phyloP scores from a whole-genome alignment of 2,888 invertebrate genomes.

The Euphydryas editha region DNA sequence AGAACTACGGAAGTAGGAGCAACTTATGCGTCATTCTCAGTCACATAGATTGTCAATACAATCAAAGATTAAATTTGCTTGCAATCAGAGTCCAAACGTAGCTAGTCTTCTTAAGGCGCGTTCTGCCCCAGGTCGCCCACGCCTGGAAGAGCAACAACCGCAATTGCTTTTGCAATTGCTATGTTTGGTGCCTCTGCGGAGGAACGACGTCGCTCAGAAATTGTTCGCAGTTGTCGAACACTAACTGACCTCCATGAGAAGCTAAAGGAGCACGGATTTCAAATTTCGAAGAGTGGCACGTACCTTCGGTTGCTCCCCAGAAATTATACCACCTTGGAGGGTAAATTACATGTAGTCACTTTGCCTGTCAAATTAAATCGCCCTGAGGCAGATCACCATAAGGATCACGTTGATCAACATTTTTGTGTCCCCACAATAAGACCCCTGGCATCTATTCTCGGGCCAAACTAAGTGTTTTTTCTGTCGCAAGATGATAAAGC shows the following conservation, averaged over 20 bases:
- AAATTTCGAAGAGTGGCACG: constrained; percentile 17
- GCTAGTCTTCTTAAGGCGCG: constrained; percentile 11
- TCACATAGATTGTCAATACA: neutral
- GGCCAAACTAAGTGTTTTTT: neutral
- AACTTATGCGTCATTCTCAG: neutral
- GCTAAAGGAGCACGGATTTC: constrained; percentile 13
- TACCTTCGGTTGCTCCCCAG: constrained; percentile 38
- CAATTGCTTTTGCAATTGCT: constrained; percentile 38
- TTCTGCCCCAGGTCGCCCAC: constrained; percentile 39
- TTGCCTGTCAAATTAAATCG: constrained; percentile 42
- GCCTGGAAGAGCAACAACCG: constrained; percentile 34
- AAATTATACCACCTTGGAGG: constrained; percentile 22
- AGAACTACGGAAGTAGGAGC: neutral
- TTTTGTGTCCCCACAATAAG: constrained; percentile 28
- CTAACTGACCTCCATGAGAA: neutral
- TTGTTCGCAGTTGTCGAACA: neutral
- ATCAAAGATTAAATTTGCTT: constrained; percentile 8
- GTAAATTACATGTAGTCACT: constrained; percentile 41
- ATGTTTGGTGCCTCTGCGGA: constrained; percentile 33
- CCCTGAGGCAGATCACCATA: constrained; percentile 41
- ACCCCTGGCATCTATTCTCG: constrained; percentile 5
- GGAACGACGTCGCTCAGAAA: neutral
- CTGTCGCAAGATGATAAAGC: neutral
- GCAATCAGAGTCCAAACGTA: too few species aligned
- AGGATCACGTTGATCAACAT: constrained; percentile 26